These are phyloP conservation scores for Nannoperca obscura DNA, from an alignment of 2,797 vertebrate species.

Conservation along the genomic window DNA sequence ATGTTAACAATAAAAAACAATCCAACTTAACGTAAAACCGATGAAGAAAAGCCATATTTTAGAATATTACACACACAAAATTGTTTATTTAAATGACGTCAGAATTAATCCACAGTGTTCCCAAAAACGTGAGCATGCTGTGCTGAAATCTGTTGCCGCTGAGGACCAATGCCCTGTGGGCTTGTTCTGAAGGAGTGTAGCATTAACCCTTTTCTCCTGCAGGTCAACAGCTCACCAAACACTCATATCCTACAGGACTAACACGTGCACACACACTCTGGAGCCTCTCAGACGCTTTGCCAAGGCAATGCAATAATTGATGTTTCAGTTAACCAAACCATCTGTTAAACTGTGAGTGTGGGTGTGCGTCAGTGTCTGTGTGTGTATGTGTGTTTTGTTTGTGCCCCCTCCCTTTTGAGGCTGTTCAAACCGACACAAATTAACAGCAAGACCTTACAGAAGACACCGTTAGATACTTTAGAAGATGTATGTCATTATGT, in stretches of 20 bases:
- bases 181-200: constrained; percentile 80
- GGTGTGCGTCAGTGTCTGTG: constrained; percentile 35
- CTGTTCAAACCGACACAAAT: constrained; percentile 64
- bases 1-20: neutral
- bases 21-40: neutral
- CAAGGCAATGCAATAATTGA: constrained; percentile 85
- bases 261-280: constrained; percentile 58
- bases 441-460: constrained; percentile 42
- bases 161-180: constrained; percentile 77
- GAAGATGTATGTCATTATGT: constrained; percentile 28
- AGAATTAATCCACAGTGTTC: constrained; percentile 58
- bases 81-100: constrained; percentile 58
- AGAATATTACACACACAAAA: constrained; percentile 20
- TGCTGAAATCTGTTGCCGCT: constrained; percentile 79
- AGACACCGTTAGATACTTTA: constrained; percentile 53
- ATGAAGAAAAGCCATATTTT: constrained; percentile 2
- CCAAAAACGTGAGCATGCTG: constrained; percentile 65
- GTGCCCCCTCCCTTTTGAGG: constrained; percentile 59
- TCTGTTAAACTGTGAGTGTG: constrained; percentile 80
- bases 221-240: constrained; percentile 85
- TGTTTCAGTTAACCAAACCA: constrained; percentile 87
- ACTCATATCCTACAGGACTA: constrained; percentile 78
- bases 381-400: constrained; percentile 29
- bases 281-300: constrained; percentile 73
- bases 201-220: constrained; percentile 83